Evolutionary conservation across 2,113 vertebrate genomes (phyloP), one percentile per base, ranked within the genome.

Genomic region (Pleuronectes platessa): DNA sequence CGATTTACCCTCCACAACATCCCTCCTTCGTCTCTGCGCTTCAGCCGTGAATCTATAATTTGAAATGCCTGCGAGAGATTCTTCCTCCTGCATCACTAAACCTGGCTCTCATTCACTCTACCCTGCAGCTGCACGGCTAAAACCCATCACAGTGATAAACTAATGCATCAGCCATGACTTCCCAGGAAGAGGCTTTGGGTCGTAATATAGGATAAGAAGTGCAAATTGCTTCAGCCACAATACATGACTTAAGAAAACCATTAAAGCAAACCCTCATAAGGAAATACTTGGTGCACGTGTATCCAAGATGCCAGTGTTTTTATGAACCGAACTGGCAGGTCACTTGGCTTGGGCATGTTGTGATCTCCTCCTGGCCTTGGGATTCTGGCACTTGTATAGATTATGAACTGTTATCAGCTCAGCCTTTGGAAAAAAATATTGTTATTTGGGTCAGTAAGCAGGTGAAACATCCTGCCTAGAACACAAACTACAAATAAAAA

Each of bases 51-150:
- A 45, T 64, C 40, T 75, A 17, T 53, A 27, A 47, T 86, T 75
- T 86, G 4, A 84, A 84, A 88, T 88, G 77, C 78, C 68, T 59
- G 78, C 65, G 54, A 51, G 66, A 81, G 54, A 17, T 51, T 51
- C 79, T 75, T 82, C 26, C 61, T 65, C 59, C 21, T 63, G 61
- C 79, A 69, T 83, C 74, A 55, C n/a, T 54, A 59, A 75, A 18
- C 20, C 68, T 61, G 40, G 0, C 40, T 64, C 35, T 31, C 14
- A 21, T 42, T 45, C 51, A 47, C 37, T 78, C 55, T 1, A 12
- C 3, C 40, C 47, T 51, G 47, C 47, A 51, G 47, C 47, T 51
- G 47, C 47, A 51, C 4, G 6, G 47, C 40, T 51, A 4, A 51
- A 51, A 49, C 61, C 62, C 60, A 27, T 51, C 8, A 58, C 2